These are phyloP conservation scores for Montifringilla adamsi DNA, from an alignment of 2,113 vertebrate species.

Conservation along the genomic window DNA sequence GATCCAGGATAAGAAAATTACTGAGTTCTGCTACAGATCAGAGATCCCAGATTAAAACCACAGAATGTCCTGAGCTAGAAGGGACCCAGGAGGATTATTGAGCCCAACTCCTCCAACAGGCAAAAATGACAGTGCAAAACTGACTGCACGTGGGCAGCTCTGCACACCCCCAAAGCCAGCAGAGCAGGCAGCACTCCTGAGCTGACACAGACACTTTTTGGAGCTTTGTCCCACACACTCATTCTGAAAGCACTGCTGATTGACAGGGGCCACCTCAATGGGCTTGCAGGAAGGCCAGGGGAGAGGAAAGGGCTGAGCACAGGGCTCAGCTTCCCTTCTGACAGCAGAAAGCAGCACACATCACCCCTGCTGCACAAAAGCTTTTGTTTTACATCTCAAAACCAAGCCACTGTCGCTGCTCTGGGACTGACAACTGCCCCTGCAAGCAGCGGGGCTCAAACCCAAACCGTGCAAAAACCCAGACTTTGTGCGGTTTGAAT, in stretches of 20 bases:
- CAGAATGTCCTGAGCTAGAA: not conserved
- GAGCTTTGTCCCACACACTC: not conserved
- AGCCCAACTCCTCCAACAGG: not conserved
- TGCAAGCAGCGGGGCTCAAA: not conserved
- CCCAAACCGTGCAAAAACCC: not conserved
- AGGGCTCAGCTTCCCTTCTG: not conserved
- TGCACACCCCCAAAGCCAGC: not conserved
- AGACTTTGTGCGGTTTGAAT: not conserved
- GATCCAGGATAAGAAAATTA: not conserved
- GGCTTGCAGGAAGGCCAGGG: not conserved
- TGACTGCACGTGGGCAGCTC: not conserved
- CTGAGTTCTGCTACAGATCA: not conserved
- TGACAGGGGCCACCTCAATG: not conserved
- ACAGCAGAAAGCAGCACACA: not conserved
- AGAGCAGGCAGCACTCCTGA: not conserved
- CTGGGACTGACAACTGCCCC: fast-evolving
- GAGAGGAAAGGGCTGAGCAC: not conserved
- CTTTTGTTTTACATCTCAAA: not conserved
- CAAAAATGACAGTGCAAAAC: not conserved
- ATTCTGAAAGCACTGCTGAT: fast-evolving
- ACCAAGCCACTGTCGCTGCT: fast-evolving
- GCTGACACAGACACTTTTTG: not conserved
- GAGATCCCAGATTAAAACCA: not conserved
- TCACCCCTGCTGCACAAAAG: not conserved
- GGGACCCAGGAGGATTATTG: not conserved